Conservation (phyloP, 2,888 invertebrate genomes). For the Prenolepis imparis region DNA sequence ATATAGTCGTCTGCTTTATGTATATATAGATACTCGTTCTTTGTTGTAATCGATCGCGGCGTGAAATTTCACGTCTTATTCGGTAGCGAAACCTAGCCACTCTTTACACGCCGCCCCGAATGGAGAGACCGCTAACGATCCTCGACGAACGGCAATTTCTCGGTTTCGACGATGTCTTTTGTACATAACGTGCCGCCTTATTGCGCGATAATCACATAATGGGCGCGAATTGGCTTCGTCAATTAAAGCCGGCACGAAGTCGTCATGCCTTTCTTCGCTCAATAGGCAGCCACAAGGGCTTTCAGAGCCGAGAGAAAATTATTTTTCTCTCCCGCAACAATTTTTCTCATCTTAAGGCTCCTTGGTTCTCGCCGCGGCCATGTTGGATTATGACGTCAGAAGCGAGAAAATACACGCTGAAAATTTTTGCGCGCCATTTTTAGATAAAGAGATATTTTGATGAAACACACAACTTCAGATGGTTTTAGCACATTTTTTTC, state of each 20-base stretch:
- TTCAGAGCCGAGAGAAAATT: background rate
- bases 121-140: slow-evolving; percentile 33
- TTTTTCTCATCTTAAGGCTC: no score
- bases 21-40: background rate
- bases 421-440: no score
- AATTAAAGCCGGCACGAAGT: slow-evolving; percentile 65
- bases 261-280: slow-evolving; percentile 8
- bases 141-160: slow-evolving; percentile 35
- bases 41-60: slow-evolving; percentile 24
- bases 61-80: slow-evolving; percentile 30
- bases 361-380: no score
- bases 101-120: slow-evolving; percentile 11
- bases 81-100: slow-evolving; percentile 9
- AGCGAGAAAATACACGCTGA: no score
- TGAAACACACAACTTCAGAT: no score
- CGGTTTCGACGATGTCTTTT: slow-evolving; percentile 31
- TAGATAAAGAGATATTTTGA: no score
- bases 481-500: no score
- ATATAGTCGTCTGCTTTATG: background rate
- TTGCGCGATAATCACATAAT: slow-evolving; percentile 67
- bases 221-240: slow-evolving; percentile 66
- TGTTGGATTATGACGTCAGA: no score
- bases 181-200: slow-evolving; percentile 22
- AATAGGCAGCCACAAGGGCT: background rate
- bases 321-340: background rate